Conservation (phyloP, 1,140 invertebrate species). For the Macrotrachela quadricornifera region DNA sequence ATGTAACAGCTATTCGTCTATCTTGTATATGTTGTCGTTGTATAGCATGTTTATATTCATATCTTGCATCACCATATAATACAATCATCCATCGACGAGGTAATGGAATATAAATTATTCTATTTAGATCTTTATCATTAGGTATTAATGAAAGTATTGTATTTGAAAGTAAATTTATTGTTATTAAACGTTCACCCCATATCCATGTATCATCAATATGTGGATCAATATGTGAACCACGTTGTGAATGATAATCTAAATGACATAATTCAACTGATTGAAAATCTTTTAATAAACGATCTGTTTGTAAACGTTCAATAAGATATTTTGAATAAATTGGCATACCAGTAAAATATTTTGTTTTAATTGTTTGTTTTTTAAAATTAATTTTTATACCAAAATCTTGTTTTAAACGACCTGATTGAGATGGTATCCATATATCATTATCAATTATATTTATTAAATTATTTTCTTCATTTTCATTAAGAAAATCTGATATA, state of each 20-base stretch:
- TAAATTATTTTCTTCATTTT: too few species aligned
- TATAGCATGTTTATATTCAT: slow-evolving; percentile 71
- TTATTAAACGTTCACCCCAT: slow-evolving; percentile 90
- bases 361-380: slow-evolving; percentile 63
- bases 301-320: slow-evolving; percentile 48
- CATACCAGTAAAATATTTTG: slow-evolving; percentile 56
- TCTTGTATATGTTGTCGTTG: slow-evolving; percentile 53
- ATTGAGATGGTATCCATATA: too few species aligned
- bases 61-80: slow-evolving; percentile 56
- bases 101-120: slow-evolving; percentile 57
- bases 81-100: slow-evolving; percentile 60
- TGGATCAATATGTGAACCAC: slow-evolving; percentile 80
- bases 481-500: too few species aligned
- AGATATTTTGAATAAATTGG: slow-evolving; percentile 57
- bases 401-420: slow-evolving; percentile 41
- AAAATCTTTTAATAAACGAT: slow-evolving; percentile 47
- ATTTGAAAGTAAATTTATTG: slow-evolving; percentile 61
- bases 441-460: too few species aligned
- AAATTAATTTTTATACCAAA: slow-evolving; percentile 97
- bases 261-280: slow-evolving; percentile 84
- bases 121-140: slow-evolving; percentile 10
- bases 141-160: slow-evolving; percentile 56
- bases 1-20: slow-evolving; percentile 66
- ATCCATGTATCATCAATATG: slow-evolving; percentile 97
- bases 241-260: slow-evolving; percentile 63